Evolutionary conservation across 2,113 vertebrate species (phyloP).

Genomic region (Aleadryas rufinucha): DNA sequence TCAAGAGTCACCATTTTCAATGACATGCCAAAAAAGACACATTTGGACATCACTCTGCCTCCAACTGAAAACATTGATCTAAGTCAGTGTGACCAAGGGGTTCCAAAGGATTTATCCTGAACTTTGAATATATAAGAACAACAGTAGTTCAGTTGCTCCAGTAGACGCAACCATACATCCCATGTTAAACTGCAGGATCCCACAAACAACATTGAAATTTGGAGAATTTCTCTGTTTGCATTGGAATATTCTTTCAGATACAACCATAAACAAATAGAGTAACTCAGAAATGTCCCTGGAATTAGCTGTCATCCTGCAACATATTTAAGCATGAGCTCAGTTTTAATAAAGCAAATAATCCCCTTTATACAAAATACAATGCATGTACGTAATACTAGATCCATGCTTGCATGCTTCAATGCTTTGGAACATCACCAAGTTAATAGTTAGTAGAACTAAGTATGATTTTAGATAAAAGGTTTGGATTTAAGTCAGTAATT

Average conservation of each 20-base stretch:
- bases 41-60: not conserved
- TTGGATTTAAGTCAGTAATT: not conserved
- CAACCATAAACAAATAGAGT: not conserved
- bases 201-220: not conserved
- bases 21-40: not conserved
- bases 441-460: not conserved
- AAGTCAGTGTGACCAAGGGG: not conserved
- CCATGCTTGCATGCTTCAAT: not conserved
- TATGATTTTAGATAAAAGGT: not conserved
- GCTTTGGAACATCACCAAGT: not conserved
- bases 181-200: not conserved
- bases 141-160: not conserved
- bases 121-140: not conserved
- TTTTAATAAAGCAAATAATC: not conserved
- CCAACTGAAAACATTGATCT: not conserved
- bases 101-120: not conserved
- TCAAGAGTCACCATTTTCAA: not conserved
- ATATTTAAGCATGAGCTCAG: not conserved
- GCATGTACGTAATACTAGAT: not conserved
- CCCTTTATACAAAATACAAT: not conserved
- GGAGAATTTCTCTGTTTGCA: not conserved
- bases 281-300: not conserved
- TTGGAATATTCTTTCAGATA: not conserved
- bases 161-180: not conserved
- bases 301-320: not conserved